Base-by-base conservation (phyloP, 37 sponge, comb jelly and placozoan species). In the Tethya wilhelma region DNA sequence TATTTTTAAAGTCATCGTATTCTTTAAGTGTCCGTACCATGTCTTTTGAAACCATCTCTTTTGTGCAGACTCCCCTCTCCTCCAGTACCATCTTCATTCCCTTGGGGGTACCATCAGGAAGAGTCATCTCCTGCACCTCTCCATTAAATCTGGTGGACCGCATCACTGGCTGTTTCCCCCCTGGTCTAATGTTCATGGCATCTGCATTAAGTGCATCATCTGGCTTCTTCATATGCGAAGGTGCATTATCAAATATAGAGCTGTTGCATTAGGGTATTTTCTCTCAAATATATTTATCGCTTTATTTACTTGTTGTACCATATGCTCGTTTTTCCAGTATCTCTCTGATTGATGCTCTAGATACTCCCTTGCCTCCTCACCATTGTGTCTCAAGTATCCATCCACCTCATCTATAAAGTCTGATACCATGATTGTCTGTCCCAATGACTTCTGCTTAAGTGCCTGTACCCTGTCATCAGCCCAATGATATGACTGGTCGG, bases 391-490 rank as follows among this genome's bases (percentile, higher is more conserved):
- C 14, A 85, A 33, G 45, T 36, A 66, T 42, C 19, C 69, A 59
- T 64, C n/a, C 26, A 71, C 53, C 79, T 86, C 79, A 8, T 79
- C 87, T 26, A 86, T 57, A 56, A 86, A 86, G 44, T 86, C 87
- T 34, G 79, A 78, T 5, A 86, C 79, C 80, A 70, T 86, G 19
- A 77, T 63, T 45, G 63, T 22, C 29, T 34, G 40, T 38, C 79
- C 79, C 46, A 56, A 30, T 26, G 79, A 79, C 65, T 86, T 86
- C 43, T 69, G 79, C 66, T 43, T 79, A 4, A 86, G 26, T 5
- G 33, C 65, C 40, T 64, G 38, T 11, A 29, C 20, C 17, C 34
- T 25, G 22, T 70, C 73, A 40, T 73, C 64, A 32, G 65, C 29
- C 79, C 87, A 86, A 45, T 29, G 36, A 40, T 31, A 42, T 12